phyloP scores from a whole-genome alignment of 2,113 vertebrate species.

The Eubucco bourcierii region DNA sequence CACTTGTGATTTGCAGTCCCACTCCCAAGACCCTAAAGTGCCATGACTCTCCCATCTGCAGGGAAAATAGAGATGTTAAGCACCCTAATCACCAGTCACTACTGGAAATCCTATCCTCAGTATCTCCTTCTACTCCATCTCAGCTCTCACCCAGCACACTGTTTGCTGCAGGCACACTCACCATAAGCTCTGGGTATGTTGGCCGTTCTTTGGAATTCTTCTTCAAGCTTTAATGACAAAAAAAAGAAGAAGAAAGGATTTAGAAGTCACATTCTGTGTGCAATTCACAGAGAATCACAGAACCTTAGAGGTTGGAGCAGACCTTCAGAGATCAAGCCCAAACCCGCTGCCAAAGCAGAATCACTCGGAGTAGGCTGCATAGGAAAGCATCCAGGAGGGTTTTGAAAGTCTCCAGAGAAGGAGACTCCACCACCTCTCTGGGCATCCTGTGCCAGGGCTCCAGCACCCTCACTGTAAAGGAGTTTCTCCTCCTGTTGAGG shows the following conservation, averaged over 20 bases:
- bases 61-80: not conserved
- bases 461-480: no score
- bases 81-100: not conserved
- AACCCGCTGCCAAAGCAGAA: no score
- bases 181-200: slow-evolving; percentile 96
- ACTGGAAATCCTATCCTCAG: not conserved
- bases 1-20: not conserved
- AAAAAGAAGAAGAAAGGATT: not conserved
- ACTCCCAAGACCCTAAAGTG: not conserved
- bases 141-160: not conserved
- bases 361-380: no score
- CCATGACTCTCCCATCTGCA: not conserved
- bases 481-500: no score
- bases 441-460: no score
- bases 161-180: slow-evolving; percentile 68
- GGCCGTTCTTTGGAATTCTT: slow-evolving; percentile 98
- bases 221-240: slow-evolving; percentile 85
- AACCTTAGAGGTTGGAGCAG: no score
- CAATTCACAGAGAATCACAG: not conserved
- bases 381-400: no score
- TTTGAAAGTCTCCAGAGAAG: no score
- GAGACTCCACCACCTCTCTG: no score
- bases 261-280: not conserved
- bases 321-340: no score
- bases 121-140: not conserved